Percentiles rank a stretch among this genome's conserved stretches.
These are phyloP conservation scores for Scolopax bukidnonensis DNA, from an alignment of 2,797 vertebrate genomes.

Conservation along the genomic window DNA sequence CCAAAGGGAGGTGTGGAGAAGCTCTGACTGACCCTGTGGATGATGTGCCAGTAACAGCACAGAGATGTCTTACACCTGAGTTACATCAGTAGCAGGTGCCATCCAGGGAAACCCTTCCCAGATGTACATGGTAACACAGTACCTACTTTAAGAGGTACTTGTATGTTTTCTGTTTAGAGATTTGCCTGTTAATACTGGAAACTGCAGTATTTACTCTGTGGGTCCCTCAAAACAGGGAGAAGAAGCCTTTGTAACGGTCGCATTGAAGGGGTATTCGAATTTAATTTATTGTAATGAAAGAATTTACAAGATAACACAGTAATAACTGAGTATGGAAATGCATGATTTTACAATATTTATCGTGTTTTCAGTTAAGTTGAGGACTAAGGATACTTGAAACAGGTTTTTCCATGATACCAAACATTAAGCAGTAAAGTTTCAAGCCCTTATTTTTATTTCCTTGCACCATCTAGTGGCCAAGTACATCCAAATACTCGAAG, in stretches of 20 bases:
- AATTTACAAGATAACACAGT: not conserved
- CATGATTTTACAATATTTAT: not conserved
- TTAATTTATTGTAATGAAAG: not conserved
- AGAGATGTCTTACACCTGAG: not conserved
- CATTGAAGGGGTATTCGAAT: not conserved
- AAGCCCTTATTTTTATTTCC: constrained; percentile 29
- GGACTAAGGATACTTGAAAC: not conserved
- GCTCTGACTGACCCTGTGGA: not conserved
- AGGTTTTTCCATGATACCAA: not conserved
- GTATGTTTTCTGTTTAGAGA: not conserved
- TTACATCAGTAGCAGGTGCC: not conserved
- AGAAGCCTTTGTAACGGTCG: not conserved
- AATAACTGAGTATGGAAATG: not conserved
- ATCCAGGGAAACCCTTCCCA: accelerated
- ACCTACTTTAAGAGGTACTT: not conserved
- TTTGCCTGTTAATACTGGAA: not conserved
- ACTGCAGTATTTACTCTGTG: not conserved
- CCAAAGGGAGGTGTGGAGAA: not conserved
- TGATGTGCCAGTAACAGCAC: accelerated
- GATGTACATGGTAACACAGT: accelerated
- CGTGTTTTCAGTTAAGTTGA: not conserved
- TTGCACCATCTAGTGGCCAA: constrained; percentile 70
- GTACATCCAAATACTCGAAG: not conserved
- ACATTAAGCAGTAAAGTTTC: accelerated
- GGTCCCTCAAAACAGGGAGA: not conserved